Percentiles rank a stretch among this genome's conserved stretches.
These are phyloP conservation scores for Ariopsis seemanni DNA, from an alignment of 2,113 vertebrate genomes.

Conservation along the genomic window DNA sequence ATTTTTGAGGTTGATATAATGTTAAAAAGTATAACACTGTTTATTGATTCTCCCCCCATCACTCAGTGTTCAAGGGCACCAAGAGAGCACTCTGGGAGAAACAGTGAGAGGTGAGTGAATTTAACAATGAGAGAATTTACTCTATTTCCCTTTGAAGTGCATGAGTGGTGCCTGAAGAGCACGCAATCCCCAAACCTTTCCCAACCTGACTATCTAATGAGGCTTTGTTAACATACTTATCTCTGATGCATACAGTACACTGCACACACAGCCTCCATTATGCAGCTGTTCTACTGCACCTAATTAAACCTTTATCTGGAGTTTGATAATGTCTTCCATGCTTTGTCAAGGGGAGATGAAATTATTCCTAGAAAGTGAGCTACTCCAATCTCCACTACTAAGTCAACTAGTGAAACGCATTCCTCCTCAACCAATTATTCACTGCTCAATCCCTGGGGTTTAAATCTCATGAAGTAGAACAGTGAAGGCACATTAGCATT, in stretches of 20 bases:
- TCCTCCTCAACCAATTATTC: neutral
- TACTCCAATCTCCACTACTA: neutral
- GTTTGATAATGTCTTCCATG: slow-evolving; percentile 25
- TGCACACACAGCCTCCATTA: slow-evolving; percentile 27
- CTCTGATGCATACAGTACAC: slow-evolving; percentile 24
- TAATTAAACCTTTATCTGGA: slow-evolving; percentile 37
- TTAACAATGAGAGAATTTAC: slow-evolving; percentile 42
- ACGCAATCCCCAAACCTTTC: slow-evolving; percentile 52
- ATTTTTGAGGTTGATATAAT: neutral
- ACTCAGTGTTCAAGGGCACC: slow-evolving; percentile 21
- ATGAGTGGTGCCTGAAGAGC: slow-evolving; percentile 55
- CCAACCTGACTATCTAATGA: slow-evolving; percentile 52
- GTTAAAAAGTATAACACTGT: slow-evolving; percentile 11
- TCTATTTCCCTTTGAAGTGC: slow-evolving; percentile 56
- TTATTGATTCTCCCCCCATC: neutral
- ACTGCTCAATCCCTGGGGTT: neutral
- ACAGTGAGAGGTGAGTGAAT: slow-evolving; percentile 24
- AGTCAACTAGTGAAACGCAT: slow-evolving; percentile 14
- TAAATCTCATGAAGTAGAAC: slow-evolving; percentile 13
- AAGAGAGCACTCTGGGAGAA: slow-evolving; percentile 9
- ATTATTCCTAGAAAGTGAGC: slow-evolving; percentile 21
- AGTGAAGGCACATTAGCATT: neutral
- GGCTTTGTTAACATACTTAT: slow-evolving; percentile 41
- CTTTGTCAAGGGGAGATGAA: slow-evolving; percentile 16
- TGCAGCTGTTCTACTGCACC: slow-evolving; percentile 33